These are phyloP conservation scores for Smutsia gigantea DNA, from an alignment of 2,797 vertebrate species.

Conservation along the genomic window DNA sequence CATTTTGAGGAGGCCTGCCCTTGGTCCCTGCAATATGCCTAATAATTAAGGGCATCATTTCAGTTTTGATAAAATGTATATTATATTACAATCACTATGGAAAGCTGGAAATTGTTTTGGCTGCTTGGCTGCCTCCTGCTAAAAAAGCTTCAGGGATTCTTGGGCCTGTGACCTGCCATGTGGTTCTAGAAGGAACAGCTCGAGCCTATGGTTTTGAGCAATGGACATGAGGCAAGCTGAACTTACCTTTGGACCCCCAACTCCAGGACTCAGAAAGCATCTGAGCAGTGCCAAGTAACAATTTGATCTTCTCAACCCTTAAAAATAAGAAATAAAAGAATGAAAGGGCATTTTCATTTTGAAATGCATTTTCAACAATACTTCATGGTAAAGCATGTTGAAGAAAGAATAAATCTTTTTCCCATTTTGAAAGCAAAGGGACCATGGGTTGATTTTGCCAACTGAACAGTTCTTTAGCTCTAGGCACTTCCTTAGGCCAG, in stretches of 20 bases:
- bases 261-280: not conserved
- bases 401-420: conserved; percentile 15
- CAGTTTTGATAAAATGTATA: not conserved
- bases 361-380: not conserved
- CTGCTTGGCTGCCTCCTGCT: not conserved
- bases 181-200: not conserved
- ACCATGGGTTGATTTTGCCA: not conserved
- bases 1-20: no score
- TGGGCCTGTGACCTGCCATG: not conserved
- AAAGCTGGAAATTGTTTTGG: not conserved
- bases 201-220: not conserved
- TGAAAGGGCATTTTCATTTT: not conserved
- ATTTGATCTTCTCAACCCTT: not conserved
- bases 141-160: not conserved
- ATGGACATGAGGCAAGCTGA: not conserved
- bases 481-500: not conserved
- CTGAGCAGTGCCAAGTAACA: not conserved
- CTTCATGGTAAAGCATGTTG: not conserved
- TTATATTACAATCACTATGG: not conserved
- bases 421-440: not conserved
- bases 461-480: not conserved
- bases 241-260: not conserved
- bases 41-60: conserved; percentile 1
- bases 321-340: not conserved
- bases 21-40: not conserved